Evolutionary conservation across 2,113 vertebrate species (phyloP), one percentile per base, ranked within the genome.

Genomic region (Chloropsis hardwickii): DNA sequence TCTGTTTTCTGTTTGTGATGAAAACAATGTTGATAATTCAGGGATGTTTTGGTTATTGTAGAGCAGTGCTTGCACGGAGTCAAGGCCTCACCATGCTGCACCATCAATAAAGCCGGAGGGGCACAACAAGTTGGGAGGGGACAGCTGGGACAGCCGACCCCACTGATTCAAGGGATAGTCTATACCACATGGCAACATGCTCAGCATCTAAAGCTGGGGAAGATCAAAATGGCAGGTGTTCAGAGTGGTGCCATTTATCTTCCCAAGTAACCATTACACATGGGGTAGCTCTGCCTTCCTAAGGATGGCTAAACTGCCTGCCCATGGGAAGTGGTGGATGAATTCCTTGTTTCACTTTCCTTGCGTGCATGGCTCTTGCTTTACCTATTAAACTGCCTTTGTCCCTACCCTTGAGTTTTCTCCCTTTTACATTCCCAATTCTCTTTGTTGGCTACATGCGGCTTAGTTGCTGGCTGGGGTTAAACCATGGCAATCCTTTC

Each of bases 11-110:
- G 9, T 14, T 60, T 53, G 28, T 47, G 39, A 17, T 25, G 24
- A n/a, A 53, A 74, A 47, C 11, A 45, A 23, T 10, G 10, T 45
- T 9, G 8, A 51, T 53, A 58, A 45, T 47, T 67, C 24, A 31
- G 20, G 28, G 39, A 45, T n/a, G 6, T 25, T 60, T n/a, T 40
- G 23, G 9, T 67, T 74, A n/a, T 29, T 53, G 53, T 27, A 74
- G 39, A 60, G 20, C 45, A 73, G 60, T 58, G 27, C 44, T 66
- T 58, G 33, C 15, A 57, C 12, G 58, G 31, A 57, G 10, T 60
- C 69, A 45, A 58, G 60, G 33, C 11, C 28, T 51, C 28, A 45
- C 7, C 9, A 12, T 2, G 1, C 9, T 0, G 0, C 0, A 0
- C 5, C 13, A 21, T 39, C 10, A 53, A 17, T 20, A 51, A 74